These are phyloP conservation scores for Neolamprologus falcicula DNA, from an alignment of 2,113 vertebrate species.

Conservation along the genomic window DNA sequence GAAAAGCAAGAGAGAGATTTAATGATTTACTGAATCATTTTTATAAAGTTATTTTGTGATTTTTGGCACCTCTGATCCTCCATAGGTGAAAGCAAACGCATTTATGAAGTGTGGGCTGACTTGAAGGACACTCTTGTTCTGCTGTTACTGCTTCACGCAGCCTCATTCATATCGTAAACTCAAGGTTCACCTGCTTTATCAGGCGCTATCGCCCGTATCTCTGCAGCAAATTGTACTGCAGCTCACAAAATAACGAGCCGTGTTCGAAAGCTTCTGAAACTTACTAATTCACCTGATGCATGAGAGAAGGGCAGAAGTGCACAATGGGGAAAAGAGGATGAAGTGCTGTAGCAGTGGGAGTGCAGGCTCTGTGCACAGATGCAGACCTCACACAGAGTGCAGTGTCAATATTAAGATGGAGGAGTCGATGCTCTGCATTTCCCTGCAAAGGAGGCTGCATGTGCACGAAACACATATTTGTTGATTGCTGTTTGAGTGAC, in stretches of 20 bases:
- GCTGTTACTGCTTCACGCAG: not conserved
- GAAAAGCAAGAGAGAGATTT: not conserved
- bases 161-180: not conserved
- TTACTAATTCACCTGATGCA: not conserved
- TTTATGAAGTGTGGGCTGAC: rapidly evolving
- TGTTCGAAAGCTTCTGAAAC: not conserved
- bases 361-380: not conserved
- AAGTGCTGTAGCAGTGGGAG: not conserved
- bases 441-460: not conserved
- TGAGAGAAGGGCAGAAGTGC: not conserved
- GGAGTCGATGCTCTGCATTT: not conserved
- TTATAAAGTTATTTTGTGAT: rapidly evolving
- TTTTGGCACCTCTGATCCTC: not conserved
- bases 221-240: not conserved
- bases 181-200: not conserved
- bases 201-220: not conserved
- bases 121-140: not conserved
- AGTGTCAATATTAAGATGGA: constrained; percentile 22
- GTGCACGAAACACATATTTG: not conserved
- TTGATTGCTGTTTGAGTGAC: not conserved
- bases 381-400: not conserved
- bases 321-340: not conserved
- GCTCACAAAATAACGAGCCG: not conserved
- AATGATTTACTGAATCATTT: not conserved
- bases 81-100: rapidly evolving